Evolutionary conservation across 2,888 invertebrate genomes (phyloP).

Genomic region (Andrena chrysosceles): DNA sequence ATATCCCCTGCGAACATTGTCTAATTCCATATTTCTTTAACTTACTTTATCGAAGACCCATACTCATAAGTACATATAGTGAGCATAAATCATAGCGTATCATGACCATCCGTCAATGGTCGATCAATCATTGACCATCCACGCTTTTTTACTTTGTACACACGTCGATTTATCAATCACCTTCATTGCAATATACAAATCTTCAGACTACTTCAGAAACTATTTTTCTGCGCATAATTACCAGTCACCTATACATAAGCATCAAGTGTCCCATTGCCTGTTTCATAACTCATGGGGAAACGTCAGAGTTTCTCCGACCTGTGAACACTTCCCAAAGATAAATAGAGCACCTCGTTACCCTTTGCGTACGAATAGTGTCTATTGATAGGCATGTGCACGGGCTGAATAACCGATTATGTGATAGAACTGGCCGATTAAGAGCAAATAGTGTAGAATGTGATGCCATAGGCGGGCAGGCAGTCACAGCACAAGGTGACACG

Average conservation of each 20-base stretch:
- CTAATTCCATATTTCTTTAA: background rate
- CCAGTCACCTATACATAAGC: no score
- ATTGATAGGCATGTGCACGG: background rate
- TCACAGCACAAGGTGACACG: conserved; percentile 45
- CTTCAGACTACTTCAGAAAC: no score
- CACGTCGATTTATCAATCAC: no score
- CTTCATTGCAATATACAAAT: no score
- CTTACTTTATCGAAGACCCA: background rate
- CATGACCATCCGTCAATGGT: background rate
- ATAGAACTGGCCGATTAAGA: background rate
- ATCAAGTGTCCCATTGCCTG: no score
- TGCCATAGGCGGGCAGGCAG: background rate
- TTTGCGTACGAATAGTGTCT: background rate
- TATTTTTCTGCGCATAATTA: no score
- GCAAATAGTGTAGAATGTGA: conserved; percentile 12
- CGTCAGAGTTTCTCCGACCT: no score
- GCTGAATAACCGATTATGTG: background rate
- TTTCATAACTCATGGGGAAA: no score
- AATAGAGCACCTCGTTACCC: background rate
- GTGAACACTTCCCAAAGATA: no score
- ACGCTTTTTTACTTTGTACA: background rate
- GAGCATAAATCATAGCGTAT: background rate
- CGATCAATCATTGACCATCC: background rate
- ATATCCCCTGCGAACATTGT: background rate
- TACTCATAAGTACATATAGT: background rate